phyloP scores from a whole-genome alignment of 1,140 invertebrate species.

The Gonioctena quinquepunctata region DNA sequence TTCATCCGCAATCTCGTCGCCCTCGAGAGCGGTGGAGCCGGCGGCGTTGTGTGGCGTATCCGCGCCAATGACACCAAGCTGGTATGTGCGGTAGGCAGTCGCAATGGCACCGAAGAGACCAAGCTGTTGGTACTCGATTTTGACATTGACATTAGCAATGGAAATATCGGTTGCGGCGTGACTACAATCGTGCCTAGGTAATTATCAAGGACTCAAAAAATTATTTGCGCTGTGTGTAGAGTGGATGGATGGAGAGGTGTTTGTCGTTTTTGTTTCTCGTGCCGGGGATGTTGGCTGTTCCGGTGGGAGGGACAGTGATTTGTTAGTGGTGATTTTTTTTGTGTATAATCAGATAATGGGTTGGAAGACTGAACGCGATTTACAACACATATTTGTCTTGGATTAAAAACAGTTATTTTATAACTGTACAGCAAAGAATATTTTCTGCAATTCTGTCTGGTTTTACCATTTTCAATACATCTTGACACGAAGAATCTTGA shows the following conservation, averaged over 20 bases:
- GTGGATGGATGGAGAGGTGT: background rate
- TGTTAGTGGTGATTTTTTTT: too few species aligned
- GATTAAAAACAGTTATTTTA: too few species aligned
- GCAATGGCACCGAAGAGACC: constrained; percentile 98
- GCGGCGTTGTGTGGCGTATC: constrained; percentile 98
- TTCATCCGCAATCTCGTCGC: constrained; percentile 96
- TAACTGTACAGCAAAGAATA: too few species aligned
- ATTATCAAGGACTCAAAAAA: constrained; percentile 23
- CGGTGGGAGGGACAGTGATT: too few species aligned
- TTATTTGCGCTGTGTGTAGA: background rate
- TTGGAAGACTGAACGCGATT: too few species aligned
- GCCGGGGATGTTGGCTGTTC: background rate
- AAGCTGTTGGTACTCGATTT: constrained; percentile 97
- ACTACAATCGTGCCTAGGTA: constrained; percentile 6
- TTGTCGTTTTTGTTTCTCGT: background rate
- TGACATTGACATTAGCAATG: constrained; percentile 70
- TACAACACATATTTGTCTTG: too few species aligned
- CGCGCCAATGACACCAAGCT: constrained; percentile 94
- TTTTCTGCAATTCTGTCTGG: too few species aligned
- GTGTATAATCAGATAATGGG: too few species aligned
- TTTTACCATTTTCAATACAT: too few species aligned
- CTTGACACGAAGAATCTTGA: too few species aligned
- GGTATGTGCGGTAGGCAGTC: constrained; percentile 96
- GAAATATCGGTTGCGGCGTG: too few species aligned
- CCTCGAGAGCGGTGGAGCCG: constrained; percentile 91